Percentiles rank a stretch among this genome's conserved stretches.
Evolutionary conservation across 2,888 invertebrate genomes (phyloP).

Genomic region (Neoitamus cyanurus): DNA sequence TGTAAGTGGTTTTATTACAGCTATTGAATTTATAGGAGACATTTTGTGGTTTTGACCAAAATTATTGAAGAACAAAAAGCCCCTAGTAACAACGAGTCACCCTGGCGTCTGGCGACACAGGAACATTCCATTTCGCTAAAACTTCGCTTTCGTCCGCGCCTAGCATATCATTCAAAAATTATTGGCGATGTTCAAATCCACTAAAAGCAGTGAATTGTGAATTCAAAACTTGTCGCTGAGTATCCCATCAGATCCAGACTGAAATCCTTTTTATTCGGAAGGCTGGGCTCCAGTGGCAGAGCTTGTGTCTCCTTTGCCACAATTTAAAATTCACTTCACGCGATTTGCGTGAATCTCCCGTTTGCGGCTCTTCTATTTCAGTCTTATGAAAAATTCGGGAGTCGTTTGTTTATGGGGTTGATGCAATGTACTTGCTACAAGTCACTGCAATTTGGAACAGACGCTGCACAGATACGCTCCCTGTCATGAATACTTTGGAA

Average conservation of each 20-base stretch:
- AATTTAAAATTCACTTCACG: neutral
- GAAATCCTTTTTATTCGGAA: neutral
- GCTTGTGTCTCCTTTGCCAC: neutral
- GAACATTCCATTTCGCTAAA: too few species aligned
- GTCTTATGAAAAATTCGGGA: neutral
- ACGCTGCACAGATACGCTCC: neutral
- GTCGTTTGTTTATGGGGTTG: neutral
- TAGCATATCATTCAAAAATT: neutral
- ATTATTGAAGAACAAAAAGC: too few species aligned
- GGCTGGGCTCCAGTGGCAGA: neutral
- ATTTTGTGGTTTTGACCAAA: too few species aligned
- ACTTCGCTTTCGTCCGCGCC: neutral
- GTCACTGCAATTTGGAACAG: neutral
- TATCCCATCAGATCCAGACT: neutral
- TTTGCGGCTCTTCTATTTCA: neutral
- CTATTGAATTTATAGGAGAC: too few species aligned
- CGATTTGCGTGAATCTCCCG: neutral
- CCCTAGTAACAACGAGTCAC: too few species aligned
- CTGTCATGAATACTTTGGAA: neutral
- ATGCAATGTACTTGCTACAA: neutral
- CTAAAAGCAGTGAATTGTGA: neutral
- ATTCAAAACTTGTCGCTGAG: neutral
- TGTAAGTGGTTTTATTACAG: too few species aligned
- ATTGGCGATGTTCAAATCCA: neutral
- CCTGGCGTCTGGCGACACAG: too few species aligned